Base-by-base conservation (phyloP, 2,888 invertebrate genomes). In the Griposia aprilina region DNA sequence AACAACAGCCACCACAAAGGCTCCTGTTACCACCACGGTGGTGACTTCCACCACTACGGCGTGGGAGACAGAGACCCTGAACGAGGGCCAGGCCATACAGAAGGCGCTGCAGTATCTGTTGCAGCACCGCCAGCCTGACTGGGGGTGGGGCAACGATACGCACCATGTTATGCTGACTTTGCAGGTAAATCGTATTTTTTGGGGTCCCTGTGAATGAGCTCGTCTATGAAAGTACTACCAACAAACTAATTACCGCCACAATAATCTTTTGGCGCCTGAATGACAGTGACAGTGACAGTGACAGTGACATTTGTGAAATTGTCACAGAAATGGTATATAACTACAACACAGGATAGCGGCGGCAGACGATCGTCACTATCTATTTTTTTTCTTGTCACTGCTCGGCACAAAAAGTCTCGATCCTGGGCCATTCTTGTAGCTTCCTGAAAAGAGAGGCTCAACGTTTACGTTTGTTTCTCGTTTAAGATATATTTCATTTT, bases 71-170 rank as follows among this genome's bases (percentile, higher is more conserved):
- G 96, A 96, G 87, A 95, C 96, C 4, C 87, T 96, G 89, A 96
- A 95, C 89, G 96, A 97, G 85, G 97, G 97, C 0, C 97, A 97
- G 85, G 97, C 97, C 75, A 96, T 98, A 80, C 97, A 97, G 90
- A 97, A 97, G 88, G 98, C 98, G 1, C 94, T 98, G 78, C 97
- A 98, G 87, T 98, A 98, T 97, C 94, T 98, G 41, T 97, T 98
- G 91, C 97, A 97, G 87, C 98, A 98, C 89, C 97, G 98, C 45
- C 98, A 98, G 87, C 96, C 97, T 5, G 98, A 98, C 92, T 98
- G 98, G 97, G 98, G 98, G 10, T 98, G 98, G 98, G 98, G 98
- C 59, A 98, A 98, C 89, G 98, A 98, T 90, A 99, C 99, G 0
- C 98, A 98, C 83, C 98, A 98, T 90, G 98, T 98, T 5, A 97